Evolutionary conservation across 2,888 invertebrate species (phyloP).

Genomic region (Aspidiotus destructor): DNA sequence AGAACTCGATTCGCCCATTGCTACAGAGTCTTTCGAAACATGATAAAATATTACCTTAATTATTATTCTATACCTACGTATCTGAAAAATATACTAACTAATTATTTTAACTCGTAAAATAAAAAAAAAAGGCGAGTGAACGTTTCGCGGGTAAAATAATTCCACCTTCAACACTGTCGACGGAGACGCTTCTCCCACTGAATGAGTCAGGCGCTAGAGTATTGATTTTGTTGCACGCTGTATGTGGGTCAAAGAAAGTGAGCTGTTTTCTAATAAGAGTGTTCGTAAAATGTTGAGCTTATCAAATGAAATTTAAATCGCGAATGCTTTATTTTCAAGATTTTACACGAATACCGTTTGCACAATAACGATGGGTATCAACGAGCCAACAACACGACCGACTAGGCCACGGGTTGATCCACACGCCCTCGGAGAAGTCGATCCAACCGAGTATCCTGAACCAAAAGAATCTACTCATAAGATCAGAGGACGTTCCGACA

Average conservation of each 20-base stretch:
- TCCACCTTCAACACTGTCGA: too few species aligned
- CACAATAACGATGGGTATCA: neutral
- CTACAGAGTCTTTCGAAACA: too few species aligned
- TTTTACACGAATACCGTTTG: neutral
- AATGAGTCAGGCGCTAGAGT: conserved; percentile 17
- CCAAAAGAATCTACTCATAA: conserved; percentile 83
- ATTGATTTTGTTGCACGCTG: conserved; percentile 21
- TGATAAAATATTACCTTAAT: too few species aligned
- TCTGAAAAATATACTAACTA: too few species aligned
- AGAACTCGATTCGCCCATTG: too few species aligned
- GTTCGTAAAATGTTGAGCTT: conserved; percentile 11
- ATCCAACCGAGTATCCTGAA: conserved; percentile 65
- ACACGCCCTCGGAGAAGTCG: conserved; percentile 74
- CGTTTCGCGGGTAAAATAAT: too few species aligned
- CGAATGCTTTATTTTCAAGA: neutral
- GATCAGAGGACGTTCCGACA: conserved; percentile 74
- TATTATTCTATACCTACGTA: too few species aligned
- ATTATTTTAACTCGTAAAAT: too few species aligned
- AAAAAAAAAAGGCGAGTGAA: too few species aligned
- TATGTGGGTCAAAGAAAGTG: conserved; percentile 24
- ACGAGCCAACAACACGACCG: neutral
- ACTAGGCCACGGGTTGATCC: conserved; percentile 67
- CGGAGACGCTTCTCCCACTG: too few species aligned
- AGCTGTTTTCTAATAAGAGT: conserved; percentile 7
- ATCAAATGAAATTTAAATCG: neutral